phyloP scores from a whole-genome alignment of 2,888 invertebrate species.

The Drosophila subquinaria region DNA sequence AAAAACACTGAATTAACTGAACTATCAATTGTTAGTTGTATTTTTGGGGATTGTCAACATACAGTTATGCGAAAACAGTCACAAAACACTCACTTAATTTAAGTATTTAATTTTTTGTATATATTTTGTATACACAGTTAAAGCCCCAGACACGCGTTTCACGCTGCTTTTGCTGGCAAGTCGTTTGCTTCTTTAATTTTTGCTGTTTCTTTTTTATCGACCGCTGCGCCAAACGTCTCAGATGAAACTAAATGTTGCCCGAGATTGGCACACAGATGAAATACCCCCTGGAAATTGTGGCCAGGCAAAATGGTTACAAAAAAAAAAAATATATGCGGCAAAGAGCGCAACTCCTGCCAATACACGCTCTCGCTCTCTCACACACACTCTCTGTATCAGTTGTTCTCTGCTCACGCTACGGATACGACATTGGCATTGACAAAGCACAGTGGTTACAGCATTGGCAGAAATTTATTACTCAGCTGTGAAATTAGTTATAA shows the following conservation, averaged over 20 bases:
- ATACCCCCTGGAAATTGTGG: constrained; percentile 73
- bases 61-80: constrained; percentile 4
- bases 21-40: not conserved
- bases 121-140: constrained; percentile 20
- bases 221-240: constrained; percentile 85
- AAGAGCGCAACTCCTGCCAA: constrained; percentile 63
- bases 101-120: constrained; percentile 7
- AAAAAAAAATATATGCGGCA: constrained; percentile 67
- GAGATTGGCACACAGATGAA: constrained; percentile 62
- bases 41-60: not conserved
- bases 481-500: not conserved
- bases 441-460: constrained; percentile 38
- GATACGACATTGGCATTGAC: constrained; percentile 54
- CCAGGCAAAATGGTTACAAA: constrained; percentile 45
- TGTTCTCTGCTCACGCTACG: constrained; percentile 40
- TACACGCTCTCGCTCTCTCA: constrained; percentile 34
- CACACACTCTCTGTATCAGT: constrained; percentile 25
- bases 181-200: constrained; percentile 11
- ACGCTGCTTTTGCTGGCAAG: constrained; percentile 38
- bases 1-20: constrained; percentile 9
- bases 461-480: not conserved
- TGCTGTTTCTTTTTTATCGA: constrained; percentile 67
- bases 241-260: constrained; percentile 83
- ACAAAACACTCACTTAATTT: constrained; percentile 16
- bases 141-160: constrained; percentile 53